Conservation (phyloP, 2,888 invertebrate genomes). For the Agapostemon virescens region DNA sequence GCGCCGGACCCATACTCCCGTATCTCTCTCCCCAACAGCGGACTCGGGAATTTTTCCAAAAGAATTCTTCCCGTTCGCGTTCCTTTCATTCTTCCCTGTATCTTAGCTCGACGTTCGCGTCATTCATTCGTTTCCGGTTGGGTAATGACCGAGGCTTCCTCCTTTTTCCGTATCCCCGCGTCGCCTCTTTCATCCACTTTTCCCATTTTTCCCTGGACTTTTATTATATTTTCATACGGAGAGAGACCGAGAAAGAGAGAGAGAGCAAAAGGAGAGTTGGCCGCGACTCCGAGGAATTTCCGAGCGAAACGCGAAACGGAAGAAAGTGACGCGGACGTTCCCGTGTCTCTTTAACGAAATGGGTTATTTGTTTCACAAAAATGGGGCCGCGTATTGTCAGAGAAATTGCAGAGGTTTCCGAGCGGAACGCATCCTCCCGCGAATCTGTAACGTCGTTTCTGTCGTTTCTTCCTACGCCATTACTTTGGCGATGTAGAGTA, state of each 20-base stretch:
- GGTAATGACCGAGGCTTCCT: conserved; percentile 38
- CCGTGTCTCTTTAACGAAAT: conserved; percentile 29
- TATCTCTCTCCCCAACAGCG: background rate
- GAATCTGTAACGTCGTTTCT: conserved; percentile 31
- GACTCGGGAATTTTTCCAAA: background rate
- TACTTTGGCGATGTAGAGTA: background rate
- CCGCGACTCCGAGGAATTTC: background rate
- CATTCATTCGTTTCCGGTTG: conserved; percentile 30
- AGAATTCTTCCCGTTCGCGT: conserved; percentile 23
- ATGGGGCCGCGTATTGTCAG: conserved; percentile 9
- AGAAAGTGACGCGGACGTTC: conserved; percentile 5
- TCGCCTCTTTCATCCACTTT: background rate
- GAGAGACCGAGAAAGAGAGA: background rate
- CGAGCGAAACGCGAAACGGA: background rate
- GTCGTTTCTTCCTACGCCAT: background rate
- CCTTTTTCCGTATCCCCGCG: background rate
- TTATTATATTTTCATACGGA: background rate
- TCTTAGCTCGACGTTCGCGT: conserved; percentile 36
- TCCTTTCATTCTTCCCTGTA: conserved; percentile 32
- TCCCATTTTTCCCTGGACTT: background rate
- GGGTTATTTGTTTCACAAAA: conserved; percentile 26
- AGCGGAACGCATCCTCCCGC: conserved; percentile 14
- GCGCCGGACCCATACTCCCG: background rate
- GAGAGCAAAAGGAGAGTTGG: background rate
- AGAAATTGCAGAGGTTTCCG: conserved; percentile 31